These are phyloP conservation scores for Oryzias sinensis DNA, from an alignment of 2,797 vertebrate genomes.

Conservation along the genomic window DNA sequence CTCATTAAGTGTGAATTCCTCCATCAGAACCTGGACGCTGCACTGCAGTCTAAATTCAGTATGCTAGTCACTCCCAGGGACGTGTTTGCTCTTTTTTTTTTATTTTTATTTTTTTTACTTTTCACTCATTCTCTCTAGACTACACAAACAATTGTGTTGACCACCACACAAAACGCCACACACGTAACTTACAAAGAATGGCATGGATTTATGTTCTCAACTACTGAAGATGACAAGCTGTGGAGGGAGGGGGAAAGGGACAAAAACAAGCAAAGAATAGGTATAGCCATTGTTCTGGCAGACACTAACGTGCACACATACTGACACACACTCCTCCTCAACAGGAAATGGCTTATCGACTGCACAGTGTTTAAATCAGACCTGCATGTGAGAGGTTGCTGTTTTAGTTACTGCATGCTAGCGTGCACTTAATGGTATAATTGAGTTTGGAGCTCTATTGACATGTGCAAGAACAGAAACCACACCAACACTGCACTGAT, in stretches of 20 bases:
- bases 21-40: conserved; percentile 44
- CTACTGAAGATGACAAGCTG: conserved; percentile 54
- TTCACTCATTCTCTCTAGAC: conserved; percentile 23
- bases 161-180: conserved; percentile 12
- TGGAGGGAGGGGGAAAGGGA: conserved; percentile 31
- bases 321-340: conserved; percentile 27
- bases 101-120: not conserved
- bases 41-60: conserved; percentile 63
- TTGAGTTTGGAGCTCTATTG: conserved; percentile 65
- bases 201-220: conserved; percentile 63
- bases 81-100: conserved; percentile 12
- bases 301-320: conserved; percentile 22
- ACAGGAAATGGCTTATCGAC: conserved; percentile 65
- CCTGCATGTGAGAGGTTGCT: conserved; percentile 53
- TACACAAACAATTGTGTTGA: conserved; percentile 14
- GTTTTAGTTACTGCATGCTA: conserved; percentile 63
- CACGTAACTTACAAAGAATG: conserved; percentile 38
- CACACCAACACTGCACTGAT: conserved; percentile 21
- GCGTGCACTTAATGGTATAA: conserved; percentile 73
- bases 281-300: conserved; percentile 53
- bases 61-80: conserved; percentile 58
- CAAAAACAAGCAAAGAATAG: conserved; percentile 55
- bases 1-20: conserved; percentile 67
- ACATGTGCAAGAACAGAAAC: conserved; percentile 45
- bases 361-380: conserved; percentile 62